phyloP scores from a whole-genome alignment of 2,113 vertebrate genomes.

The Elgaria multicarinata region DNA sequence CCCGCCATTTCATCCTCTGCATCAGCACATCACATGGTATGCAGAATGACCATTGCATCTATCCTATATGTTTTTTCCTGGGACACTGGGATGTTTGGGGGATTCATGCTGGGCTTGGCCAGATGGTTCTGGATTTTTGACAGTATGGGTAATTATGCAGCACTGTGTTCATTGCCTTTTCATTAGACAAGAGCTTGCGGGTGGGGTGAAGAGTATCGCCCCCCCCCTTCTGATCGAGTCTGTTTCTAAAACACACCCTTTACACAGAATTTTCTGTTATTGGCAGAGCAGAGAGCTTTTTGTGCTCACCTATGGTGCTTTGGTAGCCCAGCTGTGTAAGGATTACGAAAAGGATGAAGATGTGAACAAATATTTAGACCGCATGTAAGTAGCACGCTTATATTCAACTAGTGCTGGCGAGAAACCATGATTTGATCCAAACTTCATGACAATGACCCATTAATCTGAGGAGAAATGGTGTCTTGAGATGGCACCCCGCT shows the following conservation, averaged over 20 bases:
- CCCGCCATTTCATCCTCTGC: slow-evolving; percentile 49
- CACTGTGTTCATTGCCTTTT: not conserved
- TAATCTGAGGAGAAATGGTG: not conserved
- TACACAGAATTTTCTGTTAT: slow-evolving; percentile 6
- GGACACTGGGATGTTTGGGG: not conserved
- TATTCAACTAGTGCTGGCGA: not conserved
- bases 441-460: not conserved
- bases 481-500: not conserved
- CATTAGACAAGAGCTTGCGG: not conserved
- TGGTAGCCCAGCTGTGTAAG: slow-evolving; percentile 84
- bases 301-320: slow-evolving; percentile 82
- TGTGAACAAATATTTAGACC: slow-evolving; percentile 81
- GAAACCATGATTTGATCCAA: not conserved
- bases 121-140: not conserved
- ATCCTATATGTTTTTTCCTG: not conserved
- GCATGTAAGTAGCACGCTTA: slow-evolving; percentile 79
- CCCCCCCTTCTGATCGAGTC: not conserved
- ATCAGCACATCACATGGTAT: slow-evolving; percentile 52
- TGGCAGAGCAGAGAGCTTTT: slow-evolving; percentile 84
- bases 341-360: slow-evolving; percentile 86
- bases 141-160: not conserved
- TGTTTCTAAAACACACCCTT: not conserved
- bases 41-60: slow-evolving; percentile 32
- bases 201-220: not conserved
- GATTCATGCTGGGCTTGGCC: not conserved